Percentiles rank a stretch among this genome's conserved stretches.
phyloP scores from a whole-genome alignment of 37 sponge, comb jelly and placozoan species.

The Tethya wilhelma region DNA sequence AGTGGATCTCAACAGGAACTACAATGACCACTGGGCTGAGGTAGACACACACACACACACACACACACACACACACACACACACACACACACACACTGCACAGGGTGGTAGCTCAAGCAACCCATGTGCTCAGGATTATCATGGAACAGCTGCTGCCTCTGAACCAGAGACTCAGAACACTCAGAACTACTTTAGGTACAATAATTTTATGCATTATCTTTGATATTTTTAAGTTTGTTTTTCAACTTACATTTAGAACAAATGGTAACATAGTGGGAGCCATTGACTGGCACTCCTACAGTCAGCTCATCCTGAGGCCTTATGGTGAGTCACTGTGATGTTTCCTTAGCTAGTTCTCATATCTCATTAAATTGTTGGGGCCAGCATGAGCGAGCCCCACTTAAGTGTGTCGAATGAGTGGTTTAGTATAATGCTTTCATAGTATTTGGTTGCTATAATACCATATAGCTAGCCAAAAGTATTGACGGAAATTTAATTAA shows the following conservation, averaged over 20 bases:
- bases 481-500: no score
- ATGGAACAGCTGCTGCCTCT: constrained; percentile 66
- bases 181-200: constrained; percentile 49
- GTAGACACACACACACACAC: constrained; percentile 1
- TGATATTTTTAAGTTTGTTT: no score
- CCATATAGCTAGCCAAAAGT: no score
- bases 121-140: constrained; percentile 73
- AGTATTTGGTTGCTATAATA: no score
- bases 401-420: no score
- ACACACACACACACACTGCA: not conserved
- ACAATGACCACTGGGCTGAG: constrained; percentile 64
- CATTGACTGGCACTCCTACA: constrained; percentile 84
- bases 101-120: constrained; percentile 58
- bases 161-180: constrained; percentile 74
- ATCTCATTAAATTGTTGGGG: no score
- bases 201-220: no score
- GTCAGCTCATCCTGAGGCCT: constrained; percentile 78
- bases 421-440: no score
- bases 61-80: not conserved
- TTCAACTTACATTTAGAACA: no score
- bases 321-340: constrained; percentile 55
- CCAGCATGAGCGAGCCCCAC: no score
- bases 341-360: no score
- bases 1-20: constrained; percentile 87
- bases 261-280: no score